These are phyloP conservation scores for Oscheius sp. DNA, from an alignment of 2,888 invertebrate species.

Conservation along the genomic window DNA sequence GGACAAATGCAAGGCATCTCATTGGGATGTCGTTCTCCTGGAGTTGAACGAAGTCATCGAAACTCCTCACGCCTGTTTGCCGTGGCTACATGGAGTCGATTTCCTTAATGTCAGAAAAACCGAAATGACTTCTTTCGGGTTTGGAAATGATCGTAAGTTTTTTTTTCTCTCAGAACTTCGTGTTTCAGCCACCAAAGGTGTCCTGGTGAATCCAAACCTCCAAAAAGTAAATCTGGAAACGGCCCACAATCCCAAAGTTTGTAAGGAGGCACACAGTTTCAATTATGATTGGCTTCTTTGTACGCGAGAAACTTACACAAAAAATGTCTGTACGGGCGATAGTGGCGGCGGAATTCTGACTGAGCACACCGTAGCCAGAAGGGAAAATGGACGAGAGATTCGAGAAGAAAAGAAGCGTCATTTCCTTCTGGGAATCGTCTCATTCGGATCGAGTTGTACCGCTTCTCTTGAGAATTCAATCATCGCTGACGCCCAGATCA, in stretches of 20 bases:
- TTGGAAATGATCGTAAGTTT: conserved; percentile 15
- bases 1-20: not conserved
- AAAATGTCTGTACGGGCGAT: conserved; percentile 21
- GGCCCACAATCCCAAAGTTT: not conserved
- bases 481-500: conserved; percentile 11
- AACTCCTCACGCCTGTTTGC: conserved; percentile 12
- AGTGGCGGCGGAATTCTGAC: conserved; percentile 20
- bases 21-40: conserved; percentile 13
- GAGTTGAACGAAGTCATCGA: not conserved
- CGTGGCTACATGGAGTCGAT: conserved; percentile 8
- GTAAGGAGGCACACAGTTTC: not conserved
- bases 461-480: not conserved
- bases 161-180: no score
- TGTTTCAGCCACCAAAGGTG: not conserved
- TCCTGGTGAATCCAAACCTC: not conserved
- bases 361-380: no score
- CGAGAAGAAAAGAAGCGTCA: not conserved
- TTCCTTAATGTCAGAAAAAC: not conserved
- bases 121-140: not conserved
- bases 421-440: conserved; percentile 7
- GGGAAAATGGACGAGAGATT: no score
- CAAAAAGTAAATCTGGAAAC: conserved; percentile 11
- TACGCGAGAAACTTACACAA: conserved; percentile 2
- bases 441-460: conserved; percentile 13
- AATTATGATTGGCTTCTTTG: not conserved